A percentile compares a stretch with the other conserved stretches of the same genome.
phyloP scores from a whole-genome alignment of 2,888 invertebrate species.

The Coremacera marginata region DNA sequence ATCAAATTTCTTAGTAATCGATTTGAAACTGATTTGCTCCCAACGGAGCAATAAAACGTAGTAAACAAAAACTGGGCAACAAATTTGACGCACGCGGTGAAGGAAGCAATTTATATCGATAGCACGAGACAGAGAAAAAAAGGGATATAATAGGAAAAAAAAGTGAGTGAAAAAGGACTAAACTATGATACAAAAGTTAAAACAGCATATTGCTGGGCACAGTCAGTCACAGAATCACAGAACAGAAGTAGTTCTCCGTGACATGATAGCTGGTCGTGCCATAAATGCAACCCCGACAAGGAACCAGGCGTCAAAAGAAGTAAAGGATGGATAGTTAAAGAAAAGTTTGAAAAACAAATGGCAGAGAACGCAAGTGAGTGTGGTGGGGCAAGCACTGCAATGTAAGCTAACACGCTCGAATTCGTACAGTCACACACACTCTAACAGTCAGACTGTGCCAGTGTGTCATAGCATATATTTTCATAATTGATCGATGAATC shows the following conservation, averaged over 20 bases:
- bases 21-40: constrained; percentile 41
- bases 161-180: neutral
- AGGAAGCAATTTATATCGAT: neutral
- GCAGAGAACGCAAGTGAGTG: neutral
- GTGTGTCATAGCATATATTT: constrained; percentile 25
- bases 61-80: constrained; percentile 33
- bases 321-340: neutral
- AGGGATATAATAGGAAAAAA: neutral
- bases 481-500: constrained; percentile 55
- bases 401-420: neutral
- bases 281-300: no score
- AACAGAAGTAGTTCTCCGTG: no score
- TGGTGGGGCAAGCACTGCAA: neutral
- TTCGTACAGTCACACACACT: neutral
- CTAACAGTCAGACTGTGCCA: neutral
- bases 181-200: neutral
- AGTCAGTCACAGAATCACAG: no score
- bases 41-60: constrained; percentile 52
- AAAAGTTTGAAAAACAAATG: neutral
- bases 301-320: no score
- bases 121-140: neutral
- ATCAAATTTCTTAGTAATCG: constrained; percentile 10
- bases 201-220: neutral
- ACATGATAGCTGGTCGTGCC: no score
- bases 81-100: no score